A percentile compares a stretch with the other conserved stretches of the same genome.
These are phyloP conservation scores for Microcebus murinus DNA, from an alignment of 2,113 vertebrate species.

Conservation along the genomic window DNA sequence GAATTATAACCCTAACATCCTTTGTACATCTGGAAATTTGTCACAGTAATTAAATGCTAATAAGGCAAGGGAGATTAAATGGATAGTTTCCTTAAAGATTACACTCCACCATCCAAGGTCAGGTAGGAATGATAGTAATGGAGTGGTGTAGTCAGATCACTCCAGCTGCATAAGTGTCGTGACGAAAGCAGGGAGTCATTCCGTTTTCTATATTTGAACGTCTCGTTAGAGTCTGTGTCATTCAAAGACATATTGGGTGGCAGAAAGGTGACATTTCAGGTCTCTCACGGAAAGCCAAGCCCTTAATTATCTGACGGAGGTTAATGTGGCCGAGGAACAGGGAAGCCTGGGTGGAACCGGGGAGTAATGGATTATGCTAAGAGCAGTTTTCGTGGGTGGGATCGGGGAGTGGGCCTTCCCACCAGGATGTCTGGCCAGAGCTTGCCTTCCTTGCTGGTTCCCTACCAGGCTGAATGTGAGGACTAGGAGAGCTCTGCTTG, in stretches of 20 bases:
- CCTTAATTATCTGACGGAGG: constrained; percentile 84
- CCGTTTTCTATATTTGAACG: constrained; percentile 81
- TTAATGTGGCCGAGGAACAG: constrained; percentile 74
- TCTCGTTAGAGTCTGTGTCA: constrained; percentile 82
- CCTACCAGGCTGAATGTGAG: neutral
- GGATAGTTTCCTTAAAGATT: constrained; percentile 80
- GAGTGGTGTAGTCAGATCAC: constrained; percentile 59
- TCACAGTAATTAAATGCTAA: constrained; percentile 82
- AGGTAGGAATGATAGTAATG: constrained; percentile 79
- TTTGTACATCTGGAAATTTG: constrained; percentile 78
- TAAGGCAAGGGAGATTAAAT: constrained; percentile 76
- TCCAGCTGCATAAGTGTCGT: constrained; percentile 79
- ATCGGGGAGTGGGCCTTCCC: neutral
- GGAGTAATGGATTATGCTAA: constrained; percentile 69
- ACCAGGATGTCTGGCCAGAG: neutral
- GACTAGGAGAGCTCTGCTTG: neutral
- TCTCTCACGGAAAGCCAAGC: constrained; percentile 81
- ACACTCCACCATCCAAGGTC: constrained; percentile 76
- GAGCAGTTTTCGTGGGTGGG: constrained; percentile 57
- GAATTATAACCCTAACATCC: constrained; percentile 75
- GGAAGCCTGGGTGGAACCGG: constrained; percentile 49
- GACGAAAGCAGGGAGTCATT: constrained; percentile 73
- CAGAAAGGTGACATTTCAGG: constrained; percentile 81
- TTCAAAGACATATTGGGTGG: constrained; percentile 80
- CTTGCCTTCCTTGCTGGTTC: neutral